A percentile compares a stretch with the other conserved stretches of the same genome.
phyloP scores from a whole-genome alignment of 1,140 invertebrate species.

The Bombus soroeensis region DNA sequence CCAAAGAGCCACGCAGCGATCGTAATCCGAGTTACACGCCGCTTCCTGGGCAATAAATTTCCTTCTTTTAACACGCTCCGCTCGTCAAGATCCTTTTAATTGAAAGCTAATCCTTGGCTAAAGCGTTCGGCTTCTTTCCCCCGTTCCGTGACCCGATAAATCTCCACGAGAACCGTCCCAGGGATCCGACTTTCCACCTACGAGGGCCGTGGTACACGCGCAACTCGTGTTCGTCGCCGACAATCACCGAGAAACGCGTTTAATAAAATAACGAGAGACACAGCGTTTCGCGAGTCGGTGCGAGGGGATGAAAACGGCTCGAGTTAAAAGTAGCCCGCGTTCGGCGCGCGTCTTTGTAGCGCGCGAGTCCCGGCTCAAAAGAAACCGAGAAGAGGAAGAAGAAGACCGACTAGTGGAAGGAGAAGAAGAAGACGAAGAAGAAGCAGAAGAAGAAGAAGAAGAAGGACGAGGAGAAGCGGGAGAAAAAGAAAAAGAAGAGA shows the following conservation, averaged over 20 bases:
- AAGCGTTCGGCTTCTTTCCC: constrained; percentile 64
- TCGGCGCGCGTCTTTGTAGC: constrained; percentile 5
- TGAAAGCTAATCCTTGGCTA: constrained; percentile 78
- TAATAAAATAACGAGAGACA: constrained; percentile 14
- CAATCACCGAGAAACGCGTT: constrained; percentile 13
- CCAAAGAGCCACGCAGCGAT: constrained; percentile 18
- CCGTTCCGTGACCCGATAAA: constrained; percentile 64
- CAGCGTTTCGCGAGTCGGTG: background rate
- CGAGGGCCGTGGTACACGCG: background rate
- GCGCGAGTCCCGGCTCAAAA: background rate
- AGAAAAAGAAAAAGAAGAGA: constrained; percentile 15
- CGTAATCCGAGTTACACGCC: constrained; percentile 59
- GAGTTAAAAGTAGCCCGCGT: constrained; percentile 26
- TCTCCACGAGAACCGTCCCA: constrained; percentile 54
- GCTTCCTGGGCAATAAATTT: constrained; percentile 73
- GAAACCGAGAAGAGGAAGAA: constrained; percentile 13
- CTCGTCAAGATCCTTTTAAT: constrained; percentile 72
- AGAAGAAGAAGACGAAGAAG: constrained; percentile 4
- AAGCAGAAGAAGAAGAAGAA: background rate
- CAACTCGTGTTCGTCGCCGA: background rate
- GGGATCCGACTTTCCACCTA: constrained; percentile 38
- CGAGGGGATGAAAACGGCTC: background rate
- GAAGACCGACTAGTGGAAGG: constrained; percentile 13
- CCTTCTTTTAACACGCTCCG: constrained; percentile 62
- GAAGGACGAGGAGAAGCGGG: background rate